These are phyloP conservation scores for Brachyistius frenatus DNA, from an alignment of 2,113 vertebrate genomes.

Conservation along the genomic window DNA sequence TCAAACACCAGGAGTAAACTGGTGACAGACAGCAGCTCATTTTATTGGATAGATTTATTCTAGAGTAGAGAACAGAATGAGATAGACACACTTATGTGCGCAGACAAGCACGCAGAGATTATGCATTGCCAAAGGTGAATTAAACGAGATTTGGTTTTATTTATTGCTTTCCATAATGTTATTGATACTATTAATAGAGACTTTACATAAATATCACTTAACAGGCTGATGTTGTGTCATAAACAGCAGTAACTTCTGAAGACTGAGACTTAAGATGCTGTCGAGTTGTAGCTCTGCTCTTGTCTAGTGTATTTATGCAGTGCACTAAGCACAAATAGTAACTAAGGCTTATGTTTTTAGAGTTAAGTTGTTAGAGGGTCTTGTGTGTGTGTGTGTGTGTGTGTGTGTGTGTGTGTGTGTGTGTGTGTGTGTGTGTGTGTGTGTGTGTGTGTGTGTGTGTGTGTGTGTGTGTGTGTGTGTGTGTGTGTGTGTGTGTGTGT, in stretches of 20 bases:
- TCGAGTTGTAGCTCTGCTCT: background rate
- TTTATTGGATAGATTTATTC: conserved; percentile 5
- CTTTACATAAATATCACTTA: background rate
- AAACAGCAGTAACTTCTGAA: conserved; percentile 23
- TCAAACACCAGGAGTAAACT: conserved; percentile 10
- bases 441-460: no score
- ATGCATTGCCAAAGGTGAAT: background rate
- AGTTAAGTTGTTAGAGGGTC: background rate
- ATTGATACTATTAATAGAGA: conserved; percentile 16
- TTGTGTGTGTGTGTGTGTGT: background rate
- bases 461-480: background rate
- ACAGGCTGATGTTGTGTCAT: background rate
- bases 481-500: no score
- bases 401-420: background rate
- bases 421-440: no score
- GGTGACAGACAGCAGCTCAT: background rate
- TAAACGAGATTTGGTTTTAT: background rate
- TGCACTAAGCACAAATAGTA: conserved; percentile 11
- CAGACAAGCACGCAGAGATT: background rate
- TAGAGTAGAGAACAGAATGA: background rate
- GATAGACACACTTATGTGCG: background rate
- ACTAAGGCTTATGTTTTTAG: background rate
- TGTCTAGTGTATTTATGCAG: conserved; percentile 23
- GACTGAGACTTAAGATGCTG: background rate
- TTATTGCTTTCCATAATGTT: background rate